Conservation (phyloP, 2,113 vertebrate genomes). For the Pagrus major region DNA sequence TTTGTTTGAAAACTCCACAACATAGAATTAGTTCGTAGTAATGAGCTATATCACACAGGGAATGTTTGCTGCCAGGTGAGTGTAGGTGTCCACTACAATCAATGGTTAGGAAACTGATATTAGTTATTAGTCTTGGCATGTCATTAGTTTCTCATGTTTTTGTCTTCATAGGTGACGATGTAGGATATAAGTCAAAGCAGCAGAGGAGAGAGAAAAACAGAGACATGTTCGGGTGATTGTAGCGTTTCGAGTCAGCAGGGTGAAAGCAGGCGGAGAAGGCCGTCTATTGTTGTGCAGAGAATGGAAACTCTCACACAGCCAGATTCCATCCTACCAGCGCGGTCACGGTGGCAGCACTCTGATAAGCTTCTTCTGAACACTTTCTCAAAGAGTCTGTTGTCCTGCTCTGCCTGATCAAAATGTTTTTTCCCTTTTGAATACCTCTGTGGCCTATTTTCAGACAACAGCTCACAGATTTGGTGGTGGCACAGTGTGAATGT, state of each 20-base stretch:
- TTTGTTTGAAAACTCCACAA: neutral
- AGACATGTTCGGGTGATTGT: slow-evolving; percentile 50
- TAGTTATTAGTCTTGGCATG: neutral
- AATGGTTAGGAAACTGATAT: neutral
- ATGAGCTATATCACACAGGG: neutral
- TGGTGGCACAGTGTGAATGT: slow-evolving; percentile 43
- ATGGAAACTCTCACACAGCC: slow-evolving; percentile 69
- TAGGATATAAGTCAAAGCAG: slow-evolving; percentile 20
- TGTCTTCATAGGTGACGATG: slow-evolving; percentile 27
- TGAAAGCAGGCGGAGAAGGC: slow-evolving; percentile 66
- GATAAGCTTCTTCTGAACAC: slow-evolving; percentile 68
- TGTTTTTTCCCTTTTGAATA: slow-evolving; percentile 45
- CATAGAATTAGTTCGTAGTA: neutral
- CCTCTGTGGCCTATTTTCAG: slow-evolving; percentile 43
- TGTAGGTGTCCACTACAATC: neutral
- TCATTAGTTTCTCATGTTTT: neutral
- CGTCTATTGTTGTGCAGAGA: slow-evolving; percentile 73
- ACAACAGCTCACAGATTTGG: slow-evolving; percentile 45
- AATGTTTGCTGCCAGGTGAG: neutral
- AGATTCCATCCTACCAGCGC: slow-evolving; percentile 71
- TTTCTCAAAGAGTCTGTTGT: slow-evolving; percentile 73
- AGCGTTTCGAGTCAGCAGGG: slow-evolving; percentile 40
- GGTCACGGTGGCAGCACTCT: slow-evolving; percentile 53
- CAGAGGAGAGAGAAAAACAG: slow-evolving; percentile 16
- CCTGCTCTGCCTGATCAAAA: slow-evolving; percentile 38